These are phyloP conservation scores for Cathartes aura DNA, from an alignment of 2,113 vertebrate species.

Conservation along the genomic window DNA sequence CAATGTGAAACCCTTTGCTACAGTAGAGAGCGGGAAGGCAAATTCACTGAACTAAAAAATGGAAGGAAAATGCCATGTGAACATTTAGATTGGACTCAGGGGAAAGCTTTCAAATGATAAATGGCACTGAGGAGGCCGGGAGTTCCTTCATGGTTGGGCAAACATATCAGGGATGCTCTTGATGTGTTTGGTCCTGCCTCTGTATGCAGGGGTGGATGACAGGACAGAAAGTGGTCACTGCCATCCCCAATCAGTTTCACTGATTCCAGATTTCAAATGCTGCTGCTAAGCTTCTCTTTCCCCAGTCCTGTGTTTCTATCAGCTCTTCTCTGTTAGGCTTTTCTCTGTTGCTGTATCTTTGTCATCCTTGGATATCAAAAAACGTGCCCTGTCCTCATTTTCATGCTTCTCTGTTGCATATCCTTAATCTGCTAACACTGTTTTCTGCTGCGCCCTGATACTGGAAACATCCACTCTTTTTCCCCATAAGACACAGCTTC, in stretches of 20 bases:
- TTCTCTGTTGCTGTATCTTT: not conserved
- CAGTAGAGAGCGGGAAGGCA: not conserved
- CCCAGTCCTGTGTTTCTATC: not conserved
- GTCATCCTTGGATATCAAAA: not conserved
- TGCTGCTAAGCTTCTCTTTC: not conserved
- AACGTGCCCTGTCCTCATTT: not conserved
- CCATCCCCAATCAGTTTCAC: not conserved
- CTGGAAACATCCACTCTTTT: not conserved
- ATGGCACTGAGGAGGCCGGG: rapidly evolving
- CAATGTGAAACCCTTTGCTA: not conserved
- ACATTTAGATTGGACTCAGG: not conserved
- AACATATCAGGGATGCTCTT: not conserved
- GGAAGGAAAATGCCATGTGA: not conserved
- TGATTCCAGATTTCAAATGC: not conserved
- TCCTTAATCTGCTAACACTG: not conserved
- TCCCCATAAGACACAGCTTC: not conserved
- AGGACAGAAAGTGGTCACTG: not conserved
- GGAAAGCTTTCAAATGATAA: not conserved
- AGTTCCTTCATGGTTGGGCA: not conserved
- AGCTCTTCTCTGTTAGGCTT: not conserved
- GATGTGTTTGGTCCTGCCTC: not conserved
- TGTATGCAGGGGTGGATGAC: not conserved
- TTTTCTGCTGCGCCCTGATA: not conserved
- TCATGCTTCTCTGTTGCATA: not conserved
- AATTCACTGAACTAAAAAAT: not conserved